These are phyloP conservation scores for Heliocidaris tuberculata DNA, from an alignment of 35 echinoderm and acorn worm genomes.

Conservation along the genomic window DNA sequence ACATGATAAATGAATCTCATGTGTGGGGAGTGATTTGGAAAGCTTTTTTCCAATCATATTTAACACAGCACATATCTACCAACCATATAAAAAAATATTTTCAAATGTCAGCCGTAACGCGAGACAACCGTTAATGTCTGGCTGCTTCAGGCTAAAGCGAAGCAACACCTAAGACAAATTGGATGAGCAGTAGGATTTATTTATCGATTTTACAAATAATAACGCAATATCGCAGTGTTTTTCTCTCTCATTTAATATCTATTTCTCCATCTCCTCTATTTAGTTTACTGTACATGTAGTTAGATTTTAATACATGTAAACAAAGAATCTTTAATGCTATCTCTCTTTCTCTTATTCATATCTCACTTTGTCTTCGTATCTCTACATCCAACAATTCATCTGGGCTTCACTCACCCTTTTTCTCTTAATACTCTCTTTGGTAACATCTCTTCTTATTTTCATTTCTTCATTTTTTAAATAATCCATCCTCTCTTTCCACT, in stretches of 20 bases:
- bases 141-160: neutral
- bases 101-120: neutral
- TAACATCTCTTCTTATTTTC: too few species aligned
- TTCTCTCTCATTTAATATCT: neutral
- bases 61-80: neutral
- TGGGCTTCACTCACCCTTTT: too few species aligned
- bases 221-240: neutral
- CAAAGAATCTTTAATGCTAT: neutral
- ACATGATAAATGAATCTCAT: too few species aligned
- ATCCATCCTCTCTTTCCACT: too few species aligned
- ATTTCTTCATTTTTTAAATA: too few species aligned
- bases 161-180: neutral
- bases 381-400: too few species aligned
- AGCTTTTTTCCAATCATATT: neutral
- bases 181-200: neutral
- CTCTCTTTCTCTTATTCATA: neutral
- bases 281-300: too few species aligned
- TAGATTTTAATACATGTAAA: neutral
- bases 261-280: neutral
- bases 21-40: too few species aligned
- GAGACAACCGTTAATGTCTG: neutral
- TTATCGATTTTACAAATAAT: neutral
- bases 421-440: too few species aligned
- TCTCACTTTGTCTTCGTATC: too few species aligned
- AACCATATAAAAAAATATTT: neutral